phyloP scores from a whole-genome alignment of 2,888 invertebrate genomes.

The Agriopis aurantiaria region DNA sequence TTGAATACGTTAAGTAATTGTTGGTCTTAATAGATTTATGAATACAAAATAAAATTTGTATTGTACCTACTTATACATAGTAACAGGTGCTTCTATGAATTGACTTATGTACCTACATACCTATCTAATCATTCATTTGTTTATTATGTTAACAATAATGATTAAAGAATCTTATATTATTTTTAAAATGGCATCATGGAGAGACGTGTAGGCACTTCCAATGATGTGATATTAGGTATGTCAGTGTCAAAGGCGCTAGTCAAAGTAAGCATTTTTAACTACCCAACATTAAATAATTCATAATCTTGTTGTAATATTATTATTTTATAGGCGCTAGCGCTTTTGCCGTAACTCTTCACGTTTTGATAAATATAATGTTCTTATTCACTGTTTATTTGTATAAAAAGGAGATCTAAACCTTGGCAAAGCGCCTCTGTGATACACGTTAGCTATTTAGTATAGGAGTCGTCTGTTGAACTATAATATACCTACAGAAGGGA shows the following conservation, averaged over 20 bases:
- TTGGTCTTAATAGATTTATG: conserved; percentile 20
- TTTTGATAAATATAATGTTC: neutral
- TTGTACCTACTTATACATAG: conserved; percentile 20
- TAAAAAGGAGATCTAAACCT: conserved; percentile 46
- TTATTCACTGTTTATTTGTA: conserved; percentile 3
- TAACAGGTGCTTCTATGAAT: conserved; percentile 35
- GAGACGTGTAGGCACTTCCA: neutral
- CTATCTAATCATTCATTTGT: conserved; percentile 4
- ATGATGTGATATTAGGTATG: neutral
- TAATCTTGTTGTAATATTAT: neutral
- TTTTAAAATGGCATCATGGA: neutral
- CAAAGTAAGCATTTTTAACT: neutral
- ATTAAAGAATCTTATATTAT: no score
- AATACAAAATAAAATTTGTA: conserved; percentile 18
- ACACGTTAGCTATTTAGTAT: conserved; percentile 72
- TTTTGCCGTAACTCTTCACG: neutral
- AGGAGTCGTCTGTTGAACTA: conserved; percentile 67
- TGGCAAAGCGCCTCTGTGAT: conserved; percentile 79
- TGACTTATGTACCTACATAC: conserved; percentile 26
- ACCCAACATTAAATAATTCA: neutral
- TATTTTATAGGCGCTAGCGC: neutral
- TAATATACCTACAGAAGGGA: conserved; percentile 37
- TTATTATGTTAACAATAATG: neutral
- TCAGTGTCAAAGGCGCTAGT: conserved; percentile 12
- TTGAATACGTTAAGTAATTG: conserved; percentile 17